Evolutionary conservation across 1,140 invertebrate species (phyloP).

Genomic region (Lepidotrigona ventralis): DNA sequence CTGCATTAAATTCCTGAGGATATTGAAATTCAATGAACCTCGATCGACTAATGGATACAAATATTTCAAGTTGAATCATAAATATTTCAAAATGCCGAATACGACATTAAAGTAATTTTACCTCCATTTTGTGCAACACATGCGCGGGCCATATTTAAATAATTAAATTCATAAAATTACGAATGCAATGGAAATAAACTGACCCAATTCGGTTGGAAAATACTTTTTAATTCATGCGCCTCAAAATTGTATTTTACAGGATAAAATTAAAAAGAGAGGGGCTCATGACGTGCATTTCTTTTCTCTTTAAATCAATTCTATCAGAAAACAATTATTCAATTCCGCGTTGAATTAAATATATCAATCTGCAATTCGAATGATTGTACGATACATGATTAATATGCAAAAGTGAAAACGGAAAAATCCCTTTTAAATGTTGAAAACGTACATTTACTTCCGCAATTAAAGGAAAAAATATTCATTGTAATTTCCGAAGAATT

Average conservation of each 20-base stretch:
- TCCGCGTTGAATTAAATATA: no score
- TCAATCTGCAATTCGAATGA: no score
- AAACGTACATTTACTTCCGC: no score
- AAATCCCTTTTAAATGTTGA: no score
- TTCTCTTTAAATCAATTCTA: no score
- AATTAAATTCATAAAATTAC: conserved; percentile 5
- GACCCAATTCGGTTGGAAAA: background rate
- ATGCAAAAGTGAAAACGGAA: no score
- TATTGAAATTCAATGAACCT: background rate
- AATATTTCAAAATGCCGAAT: background rate
- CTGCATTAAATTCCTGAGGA: background rate
- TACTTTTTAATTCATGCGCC: background rate
- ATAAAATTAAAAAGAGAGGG: background rate
- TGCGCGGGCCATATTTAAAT: background rate
- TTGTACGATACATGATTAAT: no score
- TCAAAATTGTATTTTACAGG: background rate
- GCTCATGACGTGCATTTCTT: no score
- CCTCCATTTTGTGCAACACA: background rate
- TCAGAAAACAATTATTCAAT: no score
- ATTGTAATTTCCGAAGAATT: no score
- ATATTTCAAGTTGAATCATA: background rate
- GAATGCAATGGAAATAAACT: conserved; percentile 10
- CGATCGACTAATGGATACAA: background rate
- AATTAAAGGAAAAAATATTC: no score
- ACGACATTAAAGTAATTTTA: conserved; percentile 17